phyloP scores from a whole-genome alignment of 2,888 invertebrate genomes.

The Ernsta delagoae region DNA sequence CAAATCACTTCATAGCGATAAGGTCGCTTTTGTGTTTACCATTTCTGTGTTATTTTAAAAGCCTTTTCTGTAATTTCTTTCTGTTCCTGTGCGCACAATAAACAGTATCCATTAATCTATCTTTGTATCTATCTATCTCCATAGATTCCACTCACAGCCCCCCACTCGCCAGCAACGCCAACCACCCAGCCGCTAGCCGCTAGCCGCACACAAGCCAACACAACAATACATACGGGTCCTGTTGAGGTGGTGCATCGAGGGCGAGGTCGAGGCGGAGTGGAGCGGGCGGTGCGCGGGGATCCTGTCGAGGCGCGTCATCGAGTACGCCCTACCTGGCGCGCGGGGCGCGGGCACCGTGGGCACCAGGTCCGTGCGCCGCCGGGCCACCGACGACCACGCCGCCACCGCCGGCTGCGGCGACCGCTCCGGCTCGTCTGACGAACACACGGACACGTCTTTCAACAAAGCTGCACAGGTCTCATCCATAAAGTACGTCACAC shows the following conservation, averaged over 20 bases:
- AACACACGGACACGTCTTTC: too few species aligned
- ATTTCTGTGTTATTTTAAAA: too few species aligned
- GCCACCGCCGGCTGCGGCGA: conserved; percentile 71
- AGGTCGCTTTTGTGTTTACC: too few species aligned
- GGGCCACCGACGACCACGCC: conserved; percentile 91
- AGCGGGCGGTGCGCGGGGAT: conserved; percentile 56
- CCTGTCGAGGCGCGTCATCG: conserved; percentile 95
- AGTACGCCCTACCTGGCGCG: conserved; percentile 91
- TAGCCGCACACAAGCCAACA: conserved; percentile 10
- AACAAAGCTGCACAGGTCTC: too few species aligned
- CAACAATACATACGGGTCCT: conserved; percentile 64
- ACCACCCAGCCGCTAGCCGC: too few species aligned
- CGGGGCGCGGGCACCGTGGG: conserved; percentile 91
- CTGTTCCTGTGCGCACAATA: too few species aligned
- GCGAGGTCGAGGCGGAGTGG: conserved; percentile 57
- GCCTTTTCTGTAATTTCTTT: too few species aligned
- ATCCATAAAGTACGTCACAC: too few species aligned
- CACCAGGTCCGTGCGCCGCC: conserved; percentile 95
- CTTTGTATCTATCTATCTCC: too few species aligned
- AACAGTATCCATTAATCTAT: too few species aligned
- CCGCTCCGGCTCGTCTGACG: conserved; percentile 74
- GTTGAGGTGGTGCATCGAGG: conserved; percentile 71
- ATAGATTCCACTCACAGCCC: not conserved
- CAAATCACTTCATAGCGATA: too few species aligned
- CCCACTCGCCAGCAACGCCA: not conserved